Base-by-base conservation (phyloP, 2,888 invertebrate species). In the Thelaira solivaga region DNA sequence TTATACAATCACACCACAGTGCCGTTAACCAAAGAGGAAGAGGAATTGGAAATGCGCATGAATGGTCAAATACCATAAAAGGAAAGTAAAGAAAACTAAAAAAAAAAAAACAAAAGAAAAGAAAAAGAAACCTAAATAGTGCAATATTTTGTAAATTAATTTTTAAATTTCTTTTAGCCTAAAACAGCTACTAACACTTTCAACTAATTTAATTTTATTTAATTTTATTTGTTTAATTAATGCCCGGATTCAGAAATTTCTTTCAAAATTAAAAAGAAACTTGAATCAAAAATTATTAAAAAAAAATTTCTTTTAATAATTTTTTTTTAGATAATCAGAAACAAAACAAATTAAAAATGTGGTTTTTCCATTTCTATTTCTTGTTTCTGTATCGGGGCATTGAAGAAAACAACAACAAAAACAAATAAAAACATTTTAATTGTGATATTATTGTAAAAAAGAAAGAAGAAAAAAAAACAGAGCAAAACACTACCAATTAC, bases 1-100 rank as follows among this genome's bases (percentile, higher is more conserved):
- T 90, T 97, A 24, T 97, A 97, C 90, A 97, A 97, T 88, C 97
- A 97, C 86, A 92, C 93, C 76, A 94, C 94, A 49, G 92, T 93
- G 67, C 93, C 94, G 1, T 88, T 94, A 47, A 93, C 93, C 81
- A 93, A 93, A 84, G 93, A 94, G 77, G 94, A 93, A 81, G 94
- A 94, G 82, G 94, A 94, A 84, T 89, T 93, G 45, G 91, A 92
- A 83, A 92, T 89, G 89, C 86, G 89, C 81, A 89, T 89, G 89
- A 89, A 89, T 81, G 89, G 89, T 0, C 89, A 89, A 80, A 87
- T 86, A 80, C 88, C 89, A 45, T 88, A 87, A 82, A 76, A 16
- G 11, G 16, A 39, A 20, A 6, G 11, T 13, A 13, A 11, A 2
- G 18, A 11, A 4, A 1, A 3, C 43, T 34, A 5, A 36, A 29